Conservation (phyloP, 2,888 invertebrate genomes). For the Troides helena region DNA sequence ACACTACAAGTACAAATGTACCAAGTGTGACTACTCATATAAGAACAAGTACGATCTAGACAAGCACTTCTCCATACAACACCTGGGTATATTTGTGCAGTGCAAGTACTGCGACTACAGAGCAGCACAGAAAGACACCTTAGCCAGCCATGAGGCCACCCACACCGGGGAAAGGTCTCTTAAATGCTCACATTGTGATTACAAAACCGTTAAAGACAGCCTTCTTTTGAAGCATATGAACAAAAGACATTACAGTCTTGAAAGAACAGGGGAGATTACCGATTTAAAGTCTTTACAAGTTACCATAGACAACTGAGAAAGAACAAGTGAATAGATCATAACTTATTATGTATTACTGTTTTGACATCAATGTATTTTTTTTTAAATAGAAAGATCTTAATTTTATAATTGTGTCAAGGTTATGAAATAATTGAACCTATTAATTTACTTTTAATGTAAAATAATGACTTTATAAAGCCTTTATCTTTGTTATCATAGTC, state of each 20-base stretch:
- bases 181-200: constrained; percentile 52
- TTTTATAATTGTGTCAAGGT: background rate
- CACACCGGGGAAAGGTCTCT: constrained; percentile 60
- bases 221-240: constrained; percentile 52
- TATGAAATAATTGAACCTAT: background rate
- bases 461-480: background rate
- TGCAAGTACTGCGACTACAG: constrained; percentile 57
- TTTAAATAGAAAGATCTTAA: too few relatives aligned
- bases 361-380: too few relatives aligned
- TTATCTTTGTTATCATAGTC: background rate
- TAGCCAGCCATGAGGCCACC: constrained; percentile 53
- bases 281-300: background rate
- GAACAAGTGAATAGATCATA: background rate
- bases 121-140: constrained; percentile 49
- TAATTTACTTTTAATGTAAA: background rate
- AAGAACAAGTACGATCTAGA: constrained; percentile 57
- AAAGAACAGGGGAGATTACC: constrained; percentile 33
- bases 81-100: constrained; percentile 53
- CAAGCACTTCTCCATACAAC: constrained; percentile 49
- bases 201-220: constrained; percentile 48
- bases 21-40: constrained; percentile 49
- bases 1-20: constrained; percentile 56
- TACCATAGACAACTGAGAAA: background rate
- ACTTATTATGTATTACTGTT: background rate
- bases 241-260: constrained; percentile 43